Evolutionary conservation across 2,113 vertebrate species (phyloP).

Genomic region (Malurus melanocephalus): DNA sequence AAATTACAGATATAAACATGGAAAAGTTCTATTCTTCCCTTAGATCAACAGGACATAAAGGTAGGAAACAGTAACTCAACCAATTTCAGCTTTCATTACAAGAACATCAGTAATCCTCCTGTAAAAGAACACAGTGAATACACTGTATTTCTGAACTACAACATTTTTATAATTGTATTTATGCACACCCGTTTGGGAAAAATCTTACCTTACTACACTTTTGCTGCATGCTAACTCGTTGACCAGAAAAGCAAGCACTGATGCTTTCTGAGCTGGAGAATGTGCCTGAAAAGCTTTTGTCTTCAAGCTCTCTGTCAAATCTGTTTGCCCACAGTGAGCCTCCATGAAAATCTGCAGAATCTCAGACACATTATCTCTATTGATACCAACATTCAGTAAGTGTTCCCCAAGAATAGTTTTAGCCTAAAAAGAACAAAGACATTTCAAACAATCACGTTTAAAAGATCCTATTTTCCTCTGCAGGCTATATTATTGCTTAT

Average conservation of each 20-base stretch:
- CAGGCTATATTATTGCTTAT: not conserved
- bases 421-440: slow-evolving; percentile 66
- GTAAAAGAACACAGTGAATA: not conserved
- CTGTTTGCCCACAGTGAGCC: slow-evolving; percentile 83
- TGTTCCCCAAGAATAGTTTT: slow-evolving; percentile 91
- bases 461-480: not conserved
- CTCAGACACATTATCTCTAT: slow-evolving; percentile 91
- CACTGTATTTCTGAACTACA: not conserved
- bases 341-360: slow-evolving; percentile 94
- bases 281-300: slow-evolving; percentile 94
- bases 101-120: not conserved
- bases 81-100: not conserved
- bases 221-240: slow-evolving; percentile 94
- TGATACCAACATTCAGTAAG: slow-evolving; percentile 86
- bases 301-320: slow-evolving; percentile 85
- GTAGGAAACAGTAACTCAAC: not conserved
- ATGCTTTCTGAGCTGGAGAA: slow-evolving; percentile 87
- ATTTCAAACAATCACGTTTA: not conserved
- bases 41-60: not conserved
- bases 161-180: not conserved
- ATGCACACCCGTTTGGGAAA: not conserved
- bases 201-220: slow-evolving; percentile 86
- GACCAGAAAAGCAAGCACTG: slow-evolving; percentile 86
- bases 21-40: not conserved
- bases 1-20: not conserved